phyloP scores from a whole-genome alignment of 1,140 invertebrate species.

The Solenopsis fugax region DNA sequence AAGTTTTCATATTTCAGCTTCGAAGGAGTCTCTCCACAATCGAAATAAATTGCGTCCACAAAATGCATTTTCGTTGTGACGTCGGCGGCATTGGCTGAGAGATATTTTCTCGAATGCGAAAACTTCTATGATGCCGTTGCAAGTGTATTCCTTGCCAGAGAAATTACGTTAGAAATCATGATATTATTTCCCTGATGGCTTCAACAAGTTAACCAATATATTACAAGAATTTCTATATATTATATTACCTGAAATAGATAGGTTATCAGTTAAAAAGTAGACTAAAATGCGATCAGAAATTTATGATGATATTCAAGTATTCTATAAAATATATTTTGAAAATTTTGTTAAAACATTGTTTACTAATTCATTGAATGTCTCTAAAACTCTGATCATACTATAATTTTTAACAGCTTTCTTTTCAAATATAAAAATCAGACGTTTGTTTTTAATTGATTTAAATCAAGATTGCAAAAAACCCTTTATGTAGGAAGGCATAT shows the following conservation, averaged over 20 bases:
- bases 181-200: conserved; percentile 37
- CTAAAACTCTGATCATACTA: not conserved
- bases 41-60: conserved; percentile 63
- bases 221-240: conserved; percentile 7
- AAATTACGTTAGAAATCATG: conserved; percentile 39
- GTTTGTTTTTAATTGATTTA: not conserved
- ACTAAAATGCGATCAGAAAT: not conserved
- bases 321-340: not conserved
- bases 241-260: conserved; percentile 12
- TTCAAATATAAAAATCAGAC: not conserved
- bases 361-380: not conserved
- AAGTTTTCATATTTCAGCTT: conserved; percentile 63
- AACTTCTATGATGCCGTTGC: conserved; percentile 41
- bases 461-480: not conserved
- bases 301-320: not conserved
- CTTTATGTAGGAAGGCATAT: not conserved
- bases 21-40: conserved; percentile 54
- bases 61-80: conserved; percentile 56
- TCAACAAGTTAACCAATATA: conserved; percentile 5
- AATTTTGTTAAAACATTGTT: not conserved
- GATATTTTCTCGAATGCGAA: conserved; percentile 48
- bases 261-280: not conserved
- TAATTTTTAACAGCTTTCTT: conserved; percentile 3
- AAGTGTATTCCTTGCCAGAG: not conserved
- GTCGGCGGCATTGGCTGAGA: conserved; percentile 38